Evolutionary conservation across 2,888 invertebrate genomes (phyloP).

Genomic region (Drepanosiphum platanoidis): DNA sequence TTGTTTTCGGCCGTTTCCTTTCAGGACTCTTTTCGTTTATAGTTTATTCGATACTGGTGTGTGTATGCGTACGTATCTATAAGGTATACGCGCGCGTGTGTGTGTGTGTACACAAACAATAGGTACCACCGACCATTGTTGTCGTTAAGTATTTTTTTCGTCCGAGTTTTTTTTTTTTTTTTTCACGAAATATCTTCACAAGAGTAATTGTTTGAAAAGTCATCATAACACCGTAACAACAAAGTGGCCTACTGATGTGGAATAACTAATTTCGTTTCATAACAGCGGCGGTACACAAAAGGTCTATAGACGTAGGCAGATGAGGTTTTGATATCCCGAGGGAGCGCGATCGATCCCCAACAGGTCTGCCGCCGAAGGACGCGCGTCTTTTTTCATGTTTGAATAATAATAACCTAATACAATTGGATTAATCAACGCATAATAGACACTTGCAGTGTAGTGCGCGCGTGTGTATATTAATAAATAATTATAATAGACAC

Average conservation of each 20-base stretch:
- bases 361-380: slow-evolving; percentile 46
- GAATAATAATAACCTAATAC: slow-evolving; percentile 40
- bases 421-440: slow-evolving; percentile 54
- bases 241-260: slow-evolving; percentile 36
- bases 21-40: slow-evolving; percentile 18
- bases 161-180: slow-evolving; percentile 11
- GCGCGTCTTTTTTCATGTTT: slow-evolving; percentile 15
- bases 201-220: slow-evolving; percentile 46
- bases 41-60: slow-evolving; percentile 11
- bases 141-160: slow-evolving; percentile 36
- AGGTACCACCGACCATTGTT: slow-evolving; percentile 18
- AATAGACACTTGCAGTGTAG: no score
- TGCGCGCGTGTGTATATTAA: slow-evolving; percentile 28
- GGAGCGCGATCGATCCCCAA: slow-evolving; percentile 28
- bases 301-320: slow-evolving; percentile 49
- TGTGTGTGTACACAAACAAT: slow-evolving; percentile 31
- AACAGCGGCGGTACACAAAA: slow-evolving; percentile 35
- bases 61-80: not conserved
- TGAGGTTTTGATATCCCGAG: slow-evolving; percentile 55
- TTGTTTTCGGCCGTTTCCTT: slow-evolving; percentile 15
- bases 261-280: slow-evolving; percentile 55
- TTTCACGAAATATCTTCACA: slow-evolving; percentile 43
- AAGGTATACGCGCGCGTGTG: not conserved
- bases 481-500: slow-evolving; percentile 46
- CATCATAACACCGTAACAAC: slow-evolving; percentile 39